Percentiles rank a stretch among this genome's conserved stretches.
Evolutionary conservation across 2,797 vertebrate species (phyloP).

Genomic region (Tragopan temminckii): DNA sequence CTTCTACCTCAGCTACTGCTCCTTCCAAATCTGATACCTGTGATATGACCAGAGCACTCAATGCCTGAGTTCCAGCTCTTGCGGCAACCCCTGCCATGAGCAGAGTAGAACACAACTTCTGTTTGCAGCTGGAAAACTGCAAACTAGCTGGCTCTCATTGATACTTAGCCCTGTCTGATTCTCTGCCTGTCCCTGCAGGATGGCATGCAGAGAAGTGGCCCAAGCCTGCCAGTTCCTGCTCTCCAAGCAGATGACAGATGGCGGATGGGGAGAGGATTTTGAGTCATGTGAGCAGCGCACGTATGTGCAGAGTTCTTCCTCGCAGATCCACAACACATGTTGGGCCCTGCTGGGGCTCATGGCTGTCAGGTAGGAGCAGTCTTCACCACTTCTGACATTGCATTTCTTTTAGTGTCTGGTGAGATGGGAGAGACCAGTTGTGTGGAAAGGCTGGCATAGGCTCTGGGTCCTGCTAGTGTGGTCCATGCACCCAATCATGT

Average conservation of each 20-base stretch:
- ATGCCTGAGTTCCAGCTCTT: background rate
- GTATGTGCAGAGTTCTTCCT: slow-evolving; percentile 88
- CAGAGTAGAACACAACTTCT: background rate
- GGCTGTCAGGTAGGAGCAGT: slow-evolving; percentile 88
- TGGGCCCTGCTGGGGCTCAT: slow-evolving; percentile 93
- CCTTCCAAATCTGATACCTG: background rate
- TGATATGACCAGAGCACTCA: accelerated
- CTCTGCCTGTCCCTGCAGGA: slow-evolving; percentile 86
- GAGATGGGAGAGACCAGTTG: background rate
- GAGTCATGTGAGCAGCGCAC: slow-evolving; percentile 91
- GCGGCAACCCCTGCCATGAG: accelerated
- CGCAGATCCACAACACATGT: slow-evolving; percentile 95
- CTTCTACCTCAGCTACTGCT: background rate
- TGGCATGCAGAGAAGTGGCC: slow-evolving; percentile 85
- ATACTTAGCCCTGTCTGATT: slow-evolving; percentile 71
- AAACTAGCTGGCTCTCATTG: background rate
- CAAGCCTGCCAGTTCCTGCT: slow-evolving; percentile 91
- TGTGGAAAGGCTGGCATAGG: background rate
- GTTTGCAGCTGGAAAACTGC: slow-evolving; percentile 78
- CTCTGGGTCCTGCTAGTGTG: background rate
- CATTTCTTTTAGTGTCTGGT: background rate
- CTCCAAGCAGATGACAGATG: slow-evolving; percentile 91
- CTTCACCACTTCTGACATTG: background rate
- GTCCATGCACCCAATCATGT: accelerated
- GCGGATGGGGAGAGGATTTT: slow-evolving; percentile 98